Conservation (phyloP, 1,140 invertebrate species). For the Saccostrea echinata region DNA sequence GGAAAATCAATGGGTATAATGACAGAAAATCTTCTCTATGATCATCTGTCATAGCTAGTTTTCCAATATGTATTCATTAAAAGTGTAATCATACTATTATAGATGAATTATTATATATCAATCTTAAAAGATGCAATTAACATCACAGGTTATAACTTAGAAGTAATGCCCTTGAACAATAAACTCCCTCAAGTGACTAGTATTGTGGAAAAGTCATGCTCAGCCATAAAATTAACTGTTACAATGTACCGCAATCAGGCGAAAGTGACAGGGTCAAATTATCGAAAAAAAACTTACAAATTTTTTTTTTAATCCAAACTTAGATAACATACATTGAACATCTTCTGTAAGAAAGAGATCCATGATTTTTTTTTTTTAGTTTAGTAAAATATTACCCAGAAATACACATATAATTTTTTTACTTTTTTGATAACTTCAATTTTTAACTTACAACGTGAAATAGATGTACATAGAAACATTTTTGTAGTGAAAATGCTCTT, state of each 20-base stretch:
- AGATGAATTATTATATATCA: too few species aligned
- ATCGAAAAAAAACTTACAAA: constrained; percentile 26
- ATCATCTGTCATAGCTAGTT: too few species aligned
- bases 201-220: neutral
- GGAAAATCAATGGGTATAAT: too few species aligned
- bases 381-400: neutral
- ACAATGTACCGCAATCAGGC: neutral
- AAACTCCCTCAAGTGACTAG: neutral
- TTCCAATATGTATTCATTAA: too few species aligned
- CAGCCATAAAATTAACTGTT: neutral
- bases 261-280: constrained; percentile 31
- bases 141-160: neutral
- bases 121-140: neutral
- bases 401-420: too few species aligned
- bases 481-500: too few species aligned
- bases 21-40: too few species aligned
- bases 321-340: constrained; percentile 4
- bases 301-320: constrained; percentile 50
- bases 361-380: neutral
- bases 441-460: too few species aligned
- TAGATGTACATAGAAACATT: too few species aligned
- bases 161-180: neutral
- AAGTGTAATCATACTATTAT: too few species aligned
- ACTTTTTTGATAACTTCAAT: too few species aligned
- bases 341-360: neutral